Evolutionary conservation across 2,113 vertebrate species (phyloP), one percentile per base, ranked within the genome.

Genomic region (Ophthalmolycus amberensis): DNA sequence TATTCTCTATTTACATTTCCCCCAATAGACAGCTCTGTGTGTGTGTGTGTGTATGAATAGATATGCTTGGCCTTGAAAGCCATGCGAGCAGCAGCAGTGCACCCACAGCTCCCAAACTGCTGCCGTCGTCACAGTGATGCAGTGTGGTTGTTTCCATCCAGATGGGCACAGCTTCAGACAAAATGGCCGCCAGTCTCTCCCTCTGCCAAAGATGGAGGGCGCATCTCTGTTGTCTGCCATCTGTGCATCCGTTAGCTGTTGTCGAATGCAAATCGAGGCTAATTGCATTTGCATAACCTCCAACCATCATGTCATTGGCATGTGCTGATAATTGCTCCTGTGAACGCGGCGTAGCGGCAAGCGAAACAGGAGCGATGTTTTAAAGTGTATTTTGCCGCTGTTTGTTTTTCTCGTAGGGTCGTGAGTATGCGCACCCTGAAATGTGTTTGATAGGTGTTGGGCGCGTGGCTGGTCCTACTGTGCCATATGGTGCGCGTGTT

Each of bases 261-360:
- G 79, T 88, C 70, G 85, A 90, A 96, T 96, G 94, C 94, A 95
- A 96, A 95, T 94, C 67, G 29, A n/a, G 88, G 85, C 93, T 96
- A 96, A 97, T 97, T 96, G 91, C 95, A 96, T 97, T 96, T 95
- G 95, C 96, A 96, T 96, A 96, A 94, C 87, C 89, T 89, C 88
- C 92, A 78, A 88, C 38, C 75, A 75, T 87, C 67, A 70, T 74
- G 91, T 89, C 48, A 34, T 85, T 59, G 73, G 62, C 42, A 3
- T 70, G 67, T 59, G 79, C 69, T 63, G 83, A 85, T 86, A 91
- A 93, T 89, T 79, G 85, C 85, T 80, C 54, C 44, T 8, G 16
- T 44, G 63, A 89, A 63, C 3, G 71, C 4, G 58, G 5, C 38
- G 10, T 9, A 32, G 68, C 16, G 27, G 67, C 20, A 44, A 44